Conservation (phyloP, 2,113 vertebrate species). For the Argyrosomus japonicus region DNA sequence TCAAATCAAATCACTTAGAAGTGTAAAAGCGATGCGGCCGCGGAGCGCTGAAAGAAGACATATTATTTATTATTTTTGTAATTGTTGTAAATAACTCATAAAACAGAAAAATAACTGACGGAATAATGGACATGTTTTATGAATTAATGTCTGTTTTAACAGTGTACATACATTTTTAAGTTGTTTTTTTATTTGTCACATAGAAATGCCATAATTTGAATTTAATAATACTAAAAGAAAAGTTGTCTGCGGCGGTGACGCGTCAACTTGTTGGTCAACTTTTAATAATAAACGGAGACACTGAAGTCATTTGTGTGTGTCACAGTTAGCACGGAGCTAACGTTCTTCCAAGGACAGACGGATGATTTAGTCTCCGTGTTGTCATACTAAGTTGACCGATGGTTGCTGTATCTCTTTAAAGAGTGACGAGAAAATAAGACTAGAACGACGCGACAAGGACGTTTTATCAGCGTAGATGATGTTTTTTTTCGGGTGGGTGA, state of each 20-base stretch:
- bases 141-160: conserved; percentile 47
- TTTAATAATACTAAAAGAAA: not conserved
- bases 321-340: not conserved
- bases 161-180: conserved; percentile 45
- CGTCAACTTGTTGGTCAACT: not conserved
- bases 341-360: not conserved
- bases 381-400: not conserved
- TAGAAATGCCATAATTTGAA: conserved; percentile 11
- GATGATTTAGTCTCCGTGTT: not conserved
- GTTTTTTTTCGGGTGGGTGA: not conserved
- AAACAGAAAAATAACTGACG: conserved; percentile 17
- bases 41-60: conserved; percentile 9
- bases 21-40: conserved; percentile 15
- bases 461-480: conserved; percentile 8
- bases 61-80: conserved; percentile 47
- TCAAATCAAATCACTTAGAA: not conserved
- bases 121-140: conserved; percentile 33
- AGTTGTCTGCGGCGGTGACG: no score
- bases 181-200: conserved; percentile 53
- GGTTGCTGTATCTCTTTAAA: not conserved
- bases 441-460: conserved; percentile 3
- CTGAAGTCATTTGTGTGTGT: not conserved
- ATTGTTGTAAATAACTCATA: conserved; percentile 58
- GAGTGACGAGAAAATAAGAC: not conserved
- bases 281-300: not conserved